Evolutionary conservation across 2,797 vertebrate species (phyloP).

Genomic region (Cichlasoma orientale): DNA sequence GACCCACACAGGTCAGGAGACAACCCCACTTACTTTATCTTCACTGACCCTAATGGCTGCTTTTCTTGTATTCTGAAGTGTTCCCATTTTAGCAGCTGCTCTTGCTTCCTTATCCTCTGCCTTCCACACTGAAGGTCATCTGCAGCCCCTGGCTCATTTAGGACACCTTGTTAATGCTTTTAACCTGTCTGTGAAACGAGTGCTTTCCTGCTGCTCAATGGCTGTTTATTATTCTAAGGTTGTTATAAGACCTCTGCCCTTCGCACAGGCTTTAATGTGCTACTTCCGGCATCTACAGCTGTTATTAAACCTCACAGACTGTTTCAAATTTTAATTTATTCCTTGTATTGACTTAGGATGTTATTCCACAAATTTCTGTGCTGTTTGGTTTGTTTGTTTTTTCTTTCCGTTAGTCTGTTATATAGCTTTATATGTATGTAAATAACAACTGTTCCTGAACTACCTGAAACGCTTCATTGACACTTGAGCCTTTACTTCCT

Average conservation of each 20-base stretch:
- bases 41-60: slow-evolving; percentile 6
- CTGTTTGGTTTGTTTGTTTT: neutral
- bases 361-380: slow-evolving; percentile 10
- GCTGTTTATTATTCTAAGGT: slow-evolving; percentile 28
- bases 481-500: neutral
- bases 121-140: slow-evolving; percentile 51
- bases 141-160: slow-evolving; percentile 38
- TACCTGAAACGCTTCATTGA: neutral
- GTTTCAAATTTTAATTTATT: slow-evolving; percentile 17
- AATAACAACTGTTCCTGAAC: neutral
- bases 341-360: slow-evolving; percentile 3
- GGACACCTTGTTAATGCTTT: slow-evolving; percentile 38
- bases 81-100: slow-evolving; percentile 44
- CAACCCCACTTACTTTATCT: slow-evolving; percentile 24
- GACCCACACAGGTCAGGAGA: slow-evolving; percentile 89
- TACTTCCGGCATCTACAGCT: slow-evolving; percentile 17
- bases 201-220: slow-evolving; percentile 44
- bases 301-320: slow-evolving; percentile 51
- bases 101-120: slow-evolving; percentile 37
- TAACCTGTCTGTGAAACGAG: slow-evolving; percentile 49
- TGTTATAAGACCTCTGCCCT: slow-evolving; percentile 23
- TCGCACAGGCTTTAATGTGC: slow-evolving; percentile 41
- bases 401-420: neutral
- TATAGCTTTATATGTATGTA: neutral
- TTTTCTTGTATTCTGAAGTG: slow-evolving; percentile 36